Base-by-base conservation (phyloP, 2,888 invertebrate species). In the Lypha dubia region DNA sequence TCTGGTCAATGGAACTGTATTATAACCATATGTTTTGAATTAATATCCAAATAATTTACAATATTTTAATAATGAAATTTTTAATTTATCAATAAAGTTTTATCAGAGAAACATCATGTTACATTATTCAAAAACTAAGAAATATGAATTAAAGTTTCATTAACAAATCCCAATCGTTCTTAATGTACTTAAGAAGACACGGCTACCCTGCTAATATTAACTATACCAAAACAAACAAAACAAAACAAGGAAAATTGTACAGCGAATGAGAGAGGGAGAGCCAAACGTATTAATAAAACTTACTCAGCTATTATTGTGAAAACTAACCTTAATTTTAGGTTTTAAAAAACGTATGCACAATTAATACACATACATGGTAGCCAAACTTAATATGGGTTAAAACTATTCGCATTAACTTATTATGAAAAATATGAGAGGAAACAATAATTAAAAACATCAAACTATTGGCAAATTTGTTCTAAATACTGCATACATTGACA, bases 231-330 rank as follows among this genome's bases (percentile, higher is more conserved):
- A 46, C 20, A 46, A 58, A 62, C 28, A 60, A 53, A 62, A 41
- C 13, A 73, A 68, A 62, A 62, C 53, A 68, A 32, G 32, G 49
- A 44, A 24, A 73, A 60, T 41, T 24, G 49, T 60, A 60, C 17
- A 82, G 81, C 68, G 65, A 76, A 76, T 71, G 76, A 84, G 80
- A 73, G 73, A 41, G 35, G 46, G 71, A 80, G 71, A 80, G 70
- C 24, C 38, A 46, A 11, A 79, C 32, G 20, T 9, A 53, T 44
- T 24, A 38, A 53, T 11, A 60, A 76, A 67, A 80, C 58, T 6
- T 75, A 20, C 67, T 76, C 81, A 70, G 7, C 24, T 46, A 58
- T 71, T 71, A 49, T 68, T 51, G 38, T 32, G 53, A 76, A 68
- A 51, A 62, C 44, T 80, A 84, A 80, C 84, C 84, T 84, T 49